Evolutionary conservation across 2,797 vertebrate species (phyloP), one percentile per base, ranked within the genome.

Genomic region (Centropyge bicolor): DNA sequence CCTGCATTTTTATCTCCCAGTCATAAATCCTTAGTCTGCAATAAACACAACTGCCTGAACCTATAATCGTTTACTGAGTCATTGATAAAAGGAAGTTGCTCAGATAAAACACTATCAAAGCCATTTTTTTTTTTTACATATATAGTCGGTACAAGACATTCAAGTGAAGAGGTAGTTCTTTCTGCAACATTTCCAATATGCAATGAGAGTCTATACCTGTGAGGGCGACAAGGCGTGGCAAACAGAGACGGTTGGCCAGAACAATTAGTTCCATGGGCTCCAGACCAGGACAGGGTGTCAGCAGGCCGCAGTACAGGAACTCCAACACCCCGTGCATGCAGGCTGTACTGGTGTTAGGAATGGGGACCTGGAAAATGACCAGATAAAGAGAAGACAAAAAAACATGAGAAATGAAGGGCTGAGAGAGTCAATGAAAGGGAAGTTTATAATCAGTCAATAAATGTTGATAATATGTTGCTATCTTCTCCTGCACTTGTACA

Each of bases 201-300:
- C 27, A 73, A 45, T 63, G 2, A 66, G 17, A 3, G 9, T 69
- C 11, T 63, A 76, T 92, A 97, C 97, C 97, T 49, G 97, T 97
- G 85, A 98, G 94, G 17, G 96, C 96, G 56, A 97, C 96, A 48
- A 98, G 95, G 51, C 96, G 96, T 6, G 96, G 96, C 88, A 98
- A 92, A 93, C 97, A 97, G 61, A 98, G 96, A 22, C 97, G 96
- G 91, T 97, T 97, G 89, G 96, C 94, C 59, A 97, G 93, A 76
- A 97, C 61, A 51, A 97, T 96, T 59, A 97, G 95, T 51, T 97
- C 97, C 84, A 96, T 96, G 54, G 95, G 94, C 22, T 97, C 96
- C 86, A 97, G 91, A 76, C 94, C 95, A 0, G 94, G 92, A 22
- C 91, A 87, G 1, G 96, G 96, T 0, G 94, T 96, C 89, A 98